Conservation (phyloP, 1,140 invertebrate genomes). For the Achatina immaculata region DNA sequence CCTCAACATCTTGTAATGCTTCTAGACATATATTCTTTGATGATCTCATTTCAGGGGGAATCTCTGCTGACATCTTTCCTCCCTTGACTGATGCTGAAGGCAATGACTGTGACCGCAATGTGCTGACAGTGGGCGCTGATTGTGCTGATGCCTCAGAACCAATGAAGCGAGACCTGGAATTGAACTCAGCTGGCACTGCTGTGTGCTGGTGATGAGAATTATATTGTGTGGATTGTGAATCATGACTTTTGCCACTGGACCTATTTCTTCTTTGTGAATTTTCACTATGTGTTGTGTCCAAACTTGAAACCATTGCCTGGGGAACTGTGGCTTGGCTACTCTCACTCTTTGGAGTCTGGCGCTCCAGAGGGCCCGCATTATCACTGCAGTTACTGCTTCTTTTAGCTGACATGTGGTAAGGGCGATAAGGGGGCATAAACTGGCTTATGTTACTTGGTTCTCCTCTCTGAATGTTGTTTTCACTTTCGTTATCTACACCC, state of each 20-base stretch:
- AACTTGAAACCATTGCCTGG: not conserved
- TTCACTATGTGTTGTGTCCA: not conserved
- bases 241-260: not conserved
- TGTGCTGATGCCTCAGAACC: not conserved
- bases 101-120: not conserved
- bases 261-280: not conserved
- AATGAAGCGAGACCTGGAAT: too few relatives aligned
- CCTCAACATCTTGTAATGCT: slow-evolving; percentile 5
- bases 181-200: too few relatives aligned
- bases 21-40: not conserved
- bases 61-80: not conserved
- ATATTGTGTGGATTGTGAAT: not conserved
- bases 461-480: not conserved
- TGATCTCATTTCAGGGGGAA: not conserved
- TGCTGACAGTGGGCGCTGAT: not conserved
- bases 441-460: not conserved
- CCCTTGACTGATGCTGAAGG: not conserved
- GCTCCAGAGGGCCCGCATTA: not conserved
- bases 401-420: not conserved
- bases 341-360: not conserved
- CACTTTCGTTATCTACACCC: not conserved
- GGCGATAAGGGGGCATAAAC: not conserved
- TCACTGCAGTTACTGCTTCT: not conserved
- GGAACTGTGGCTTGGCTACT: not conserved
- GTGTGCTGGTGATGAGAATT: not conserved